phyloP scores from a whole-genome alignment of 1,140 invertebrate genomes.

The Cherax destructor region DNA sequence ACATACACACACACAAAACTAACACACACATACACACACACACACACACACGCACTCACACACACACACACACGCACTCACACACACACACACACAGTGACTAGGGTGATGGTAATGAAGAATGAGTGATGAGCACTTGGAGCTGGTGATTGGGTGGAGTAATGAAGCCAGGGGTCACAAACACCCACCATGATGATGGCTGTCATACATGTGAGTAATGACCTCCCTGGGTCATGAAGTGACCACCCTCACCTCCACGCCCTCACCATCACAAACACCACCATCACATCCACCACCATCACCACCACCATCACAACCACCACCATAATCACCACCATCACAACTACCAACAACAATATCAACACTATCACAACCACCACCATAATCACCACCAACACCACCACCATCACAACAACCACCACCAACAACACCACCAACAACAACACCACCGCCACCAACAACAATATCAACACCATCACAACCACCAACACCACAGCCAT shows the following conservation, averaged over 20 bases:
- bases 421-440: no score
- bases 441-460: no score
- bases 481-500: no score
- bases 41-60: not conserved
- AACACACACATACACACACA: not conserved
- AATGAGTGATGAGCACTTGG: conserved; percentile 49
- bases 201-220: conserved; percentile 46
- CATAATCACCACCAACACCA: no score
- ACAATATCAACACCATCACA: no score
- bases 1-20: not conserved
- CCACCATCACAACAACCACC: no score
- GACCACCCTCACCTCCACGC: not conserved
- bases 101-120: not conserved
- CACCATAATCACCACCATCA: no score
- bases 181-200: conserved; percentile 35
- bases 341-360: no score
- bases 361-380: no score
- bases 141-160: conserved; percentile 32
- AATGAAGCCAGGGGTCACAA: conserved; percentile 54
- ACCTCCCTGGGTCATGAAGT: not conserved
- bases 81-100: not conserved
- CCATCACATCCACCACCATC: not conserved
- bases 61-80: no score
- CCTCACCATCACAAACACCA: not conserved
- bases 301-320: not conserved